Evolutionary conservation across 2,797 vertebrate species (phyloP), one percentile per base, ranked within the genome.

Genomic region (Phrynocephalus forsythii): DNA sequence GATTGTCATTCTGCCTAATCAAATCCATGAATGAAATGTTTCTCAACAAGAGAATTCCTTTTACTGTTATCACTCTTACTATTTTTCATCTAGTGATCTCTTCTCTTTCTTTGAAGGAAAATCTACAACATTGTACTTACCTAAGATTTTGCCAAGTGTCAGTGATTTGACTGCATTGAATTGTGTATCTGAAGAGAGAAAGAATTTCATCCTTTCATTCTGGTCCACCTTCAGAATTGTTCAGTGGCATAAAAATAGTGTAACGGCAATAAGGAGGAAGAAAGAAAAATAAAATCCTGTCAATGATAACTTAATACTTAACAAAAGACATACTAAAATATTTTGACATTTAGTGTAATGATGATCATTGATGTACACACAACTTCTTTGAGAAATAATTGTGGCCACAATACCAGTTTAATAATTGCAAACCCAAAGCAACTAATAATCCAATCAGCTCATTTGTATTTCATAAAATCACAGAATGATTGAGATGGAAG

Each of bases 101-200:
- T 91, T 88, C 4, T 33, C 38, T 26, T 1, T 44, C 93, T 86
- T 73, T 87, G 69, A 90, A 90, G 79, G 18, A 38, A 91, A 89
- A 3, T 0, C 1, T 86, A 44, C 2, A 6, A 30, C 87, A 30
- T 68, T 90, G 90, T 77, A 96, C 98, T 97, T 94, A 99, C 98
- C 97, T 81, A 94, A 95, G 92, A 98, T 95, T 95, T 97, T 98
- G 81, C 98, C 98, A 76, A 99, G 95, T 77, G 97, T 93, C 50
- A 99, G 96, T 26, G 96, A 98, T 87, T 96, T 97, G 92, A 98
- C 86, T 86, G 96, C 97, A 89, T 97, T 98, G 94, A 99, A 98
- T 89, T 98, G 98, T 69, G 93, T 96, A 71, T 97, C 98, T 81
- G 97, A 98, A 18, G 97, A 97, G 71, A 99, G 92, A 91, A 97